Conservation (phyloP, 2,797 vertebrate genomes). For the Natrix natrix region DNA sequence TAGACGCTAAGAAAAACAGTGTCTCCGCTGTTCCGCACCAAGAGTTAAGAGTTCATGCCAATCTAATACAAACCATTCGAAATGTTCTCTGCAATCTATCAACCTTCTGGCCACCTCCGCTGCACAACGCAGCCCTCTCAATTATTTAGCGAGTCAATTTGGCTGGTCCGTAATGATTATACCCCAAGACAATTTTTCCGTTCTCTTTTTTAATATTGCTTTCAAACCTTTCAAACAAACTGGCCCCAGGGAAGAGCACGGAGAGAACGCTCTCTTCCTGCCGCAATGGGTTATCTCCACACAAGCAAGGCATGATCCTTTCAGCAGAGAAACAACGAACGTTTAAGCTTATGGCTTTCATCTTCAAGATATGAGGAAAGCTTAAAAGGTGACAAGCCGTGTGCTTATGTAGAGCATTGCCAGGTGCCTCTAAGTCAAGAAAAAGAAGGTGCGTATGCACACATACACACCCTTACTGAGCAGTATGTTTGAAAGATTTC, state of each 20-base stretch:
- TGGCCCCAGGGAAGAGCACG: background rate
- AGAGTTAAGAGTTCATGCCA: background rate
- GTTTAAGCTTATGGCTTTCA: background rate
- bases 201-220: background rate
- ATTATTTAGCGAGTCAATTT: background rate
- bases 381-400: background rate
- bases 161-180: no score
- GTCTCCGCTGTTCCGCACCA: background rate
- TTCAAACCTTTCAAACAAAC: background rate
- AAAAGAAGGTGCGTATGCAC: background rate
- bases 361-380: background rate
- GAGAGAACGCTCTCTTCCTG: background rate
- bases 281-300: background rate
- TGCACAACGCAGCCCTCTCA: background rate
- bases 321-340: background rate
- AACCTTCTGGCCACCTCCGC: background rate
- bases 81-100: background rate
- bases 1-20: background rate
- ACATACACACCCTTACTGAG: background rate
- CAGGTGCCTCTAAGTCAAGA: background rate
- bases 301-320: background rate
- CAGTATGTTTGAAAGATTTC: constrained; percentile 2
- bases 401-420: background rate
- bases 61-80: background rate
- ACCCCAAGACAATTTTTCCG: background rate